Conservation (phyloP, 2,888 invertebrate species). For the Drosophila antonietae region DNA sequence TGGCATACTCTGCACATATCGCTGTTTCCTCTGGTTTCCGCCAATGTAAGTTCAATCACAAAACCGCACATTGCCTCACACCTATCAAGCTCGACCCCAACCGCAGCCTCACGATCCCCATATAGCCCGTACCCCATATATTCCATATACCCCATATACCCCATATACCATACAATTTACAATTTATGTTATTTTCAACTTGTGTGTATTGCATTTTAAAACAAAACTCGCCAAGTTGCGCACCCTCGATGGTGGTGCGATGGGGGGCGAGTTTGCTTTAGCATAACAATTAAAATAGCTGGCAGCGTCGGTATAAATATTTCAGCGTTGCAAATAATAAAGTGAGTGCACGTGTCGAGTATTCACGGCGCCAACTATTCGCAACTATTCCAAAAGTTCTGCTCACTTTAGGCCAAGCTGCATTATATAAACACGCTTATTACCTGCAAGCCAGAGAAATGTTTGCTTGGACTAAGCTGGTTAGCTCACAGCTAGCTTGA, state of each 20-base stretch:
- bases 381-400: neutral
- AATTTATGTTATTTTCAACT: constrained; percentile 73
- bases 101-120: constrained; percentile 1
- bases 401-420: constrained; percentile 5
- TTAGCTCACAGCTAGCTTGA: neutral
- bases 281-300: constrained; percentile 75
- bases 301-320: constrained; percentile 45
- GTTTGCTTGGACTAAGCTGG: neutral
- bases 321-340: constrained; percentile 32
- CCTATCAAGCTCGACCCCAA: constrained; percentile 1
- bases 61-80: constrained; percentile 8
- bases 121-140: neutral
- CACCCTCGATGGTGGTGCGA: neutral
- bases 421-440: neutral
- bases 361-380: constrained; percentile 6
- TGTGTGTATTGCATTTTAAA: constrained; percentile 76
- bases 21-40: constrained; percentile 83
- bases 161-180: constrained; percentile 36
- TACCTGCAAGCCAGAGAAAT: no score
- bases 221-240: constrained; percentile 44
- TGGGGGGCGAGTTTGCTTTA: constrained; percentile 29
- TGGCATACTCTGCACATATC: constrained; percentile 84
- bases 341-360: constrained; percentile 13
- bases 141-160: neutral
- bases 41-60: constrained; percentile 81